Evolutionary conservation across 92 coral and sea anemone species (phyloP), one percentile per base, ranked within the genome.

Genomic region (Anthopleura xanthogrammica): DNA sequence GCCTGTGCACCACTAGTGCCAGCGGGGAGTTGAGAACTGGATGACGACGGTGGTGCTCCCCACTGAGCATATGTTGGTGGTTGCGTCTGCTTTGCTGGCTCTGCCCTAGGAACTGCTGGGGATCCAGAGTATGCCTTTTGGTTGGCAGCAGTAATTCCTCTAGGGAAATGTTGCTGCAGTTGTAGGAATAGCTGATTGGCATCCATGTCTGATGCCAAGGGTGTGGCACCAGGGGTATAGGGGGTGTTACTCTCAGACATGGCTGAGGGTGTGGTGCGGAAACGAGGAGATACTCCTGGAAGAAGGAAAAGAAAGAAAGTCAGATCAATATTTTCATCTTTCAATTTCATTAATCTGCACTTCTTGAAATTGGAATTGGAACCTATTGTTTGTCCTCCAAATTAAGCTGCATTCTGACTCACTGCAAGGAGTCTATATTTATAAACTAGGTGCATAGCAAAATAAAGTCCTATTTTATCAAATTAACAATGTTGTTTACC

Each of bases 221-320:
- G 97, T 41, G 95, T 90, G 72, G 91, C 98, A 41, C 95, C 98
- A 22, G 99, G 99, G 83, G 99, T 96, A 91, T 96, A 96, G 68
- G 99, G 99, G 0, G 99, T 96, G 89, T 90, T 96, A 71, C 95
- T 84, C 22, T 94, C 99, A 17, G 99, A 94, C 95, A 93, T 90
- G 60, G 95, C 82, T 42, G 88, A 71, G 3, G 94, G 93, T 65
- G 95, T 88, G 40, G 82, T 77, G 19, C 98, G 94, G 36, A 82
- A 90, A 10, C 95, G 96, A 29, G 98, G 97, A 70, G 94, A 90
- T 36, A 90, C 91, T 22, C 99, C 99, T 96, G 75, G 23, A 58
- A 86, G 60, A 43, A 12, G 82, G 20, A 20, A 4, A 7, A 7
- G 50, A 43, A 43, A 4, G 9, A 46, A 46, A 9, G 9, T 46